Base-by-base conservation (phyloP, 2,797 vertebrate genomes). In the Labeo calbasu region DNA sequence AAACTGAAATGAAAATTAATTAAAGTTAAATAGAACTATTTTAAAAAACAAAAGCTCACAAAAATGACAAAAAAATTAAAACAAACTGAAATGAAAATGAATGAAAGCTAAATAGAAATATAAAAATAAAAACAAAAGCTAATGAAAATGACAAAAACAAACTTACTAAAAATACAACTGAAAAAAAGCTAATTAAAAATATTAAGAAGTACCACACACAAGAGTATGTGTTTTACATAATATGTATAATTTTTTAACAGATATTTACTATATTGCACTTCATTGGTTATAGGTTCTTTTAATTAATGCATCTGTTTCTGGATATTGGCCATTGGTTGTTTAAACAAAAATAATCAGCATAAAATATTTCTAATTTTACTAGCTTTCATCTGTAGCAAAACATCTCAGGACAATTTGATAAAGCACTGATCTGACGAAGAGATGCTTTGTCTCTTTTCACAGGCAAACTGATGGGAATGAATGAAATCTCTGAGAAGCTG, bases 401-500 rank as follows among this genome's bases (percentile, higher is more conserved):
- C 7, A 2, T 15, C 12, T 17, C 5, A 17, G 61, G 61, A 65
- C 25, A 17, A 14, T 32, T 65, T 65, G 13, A 63, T 63, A 14
- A 6, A 65, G 61, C 61, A 65, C 61, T 17, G 14, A 1, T 32
- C 14, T 57, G 28, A 76, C 1, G 0, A 76, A 43, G 51, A 2
- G 21, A 43, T 59, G 53, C 21, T 61, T 25, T 70, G 15, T 63
- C 32, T 84, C 10, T 69, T 13, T 70, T 21, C 86, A 59, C 92
- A 99, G 98, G 97, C 90, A 97, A 99, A 93, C 94, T 99, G 88
- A 98, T 94, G 5, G 98, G 98, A 13, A 99, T 99, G 98, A 99
- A 97, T 0, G 98, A 99, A 92, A 97, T 99, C 93, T 94, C 95
- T 0, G 97, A 99, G 95, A 97, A 96, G 90, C 88, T 99, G 83